These are phyloP conservation scores for Notospermus geniculatus DNA, from an alignment of 1,140 invertebrate genomes.

Conservation along the genomic window DNA sequence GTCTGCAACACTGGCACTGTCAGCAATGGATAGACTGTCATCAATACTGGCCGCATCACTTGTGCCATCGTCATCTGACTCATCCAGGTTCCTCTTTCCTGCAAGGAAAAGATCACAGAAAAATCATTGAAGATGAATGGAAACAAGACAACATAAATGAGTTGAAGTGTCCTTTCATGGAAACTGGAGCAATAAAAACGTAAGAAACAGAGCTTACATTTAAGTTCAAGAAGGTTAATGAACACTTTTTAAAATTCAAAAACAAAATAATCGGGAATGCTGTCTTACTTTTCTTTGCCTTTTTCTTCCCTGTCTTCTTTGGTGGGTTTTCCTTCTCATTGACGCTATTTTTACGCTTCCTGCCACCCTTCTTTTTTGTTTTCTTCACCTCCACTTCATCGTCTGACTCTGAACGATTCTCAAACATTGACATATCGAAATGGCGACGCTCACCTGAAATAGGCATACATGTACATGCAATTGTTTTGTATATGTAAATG, in stretches of 20 bases:
- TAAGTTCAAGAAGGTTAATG: too few relatives aligned
- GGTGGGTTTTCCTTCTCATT: too few relatives aligned
- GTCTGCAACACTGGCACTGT: not conserved
- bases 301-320: constrained; percentile 6
- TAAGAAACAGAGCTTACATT: too few relatives aligned
- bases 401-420: constrained; percentile 11
- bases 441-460: constrained; percentile 19
- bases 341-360: too few relatives aligned
- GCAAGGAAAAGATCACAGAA: too few relatives aligned
- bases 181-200: too few relatives aligned
- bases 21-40: not conserved
- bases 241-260: too few relatives aligned
- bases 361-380: too few relatives aligned
- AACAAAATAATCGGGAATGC: too few relatives aligned
- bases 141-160: not conserved
- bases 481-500: too few relatives aligned
- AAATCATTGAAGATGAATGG: constrained; percentile 16
- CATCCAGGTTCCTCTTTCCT: too few relatives aligned
- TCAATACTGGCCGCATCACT: not conserved
- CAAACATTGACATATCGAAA: constrained; percentile 19
- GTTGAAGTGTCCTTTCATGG: constrained; percentile 6
- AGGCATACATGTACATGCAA: constrained; percentile 20
- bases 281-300: not conserved
- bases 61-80: constrained; percentile 8
- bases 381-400: too few relatives aligned